These are phyloP conservation scores for Leptopilina drosophilae DNA, from an alignment of 2,888 invertebrate genomes.

Conservation along the genomic window DNA sequence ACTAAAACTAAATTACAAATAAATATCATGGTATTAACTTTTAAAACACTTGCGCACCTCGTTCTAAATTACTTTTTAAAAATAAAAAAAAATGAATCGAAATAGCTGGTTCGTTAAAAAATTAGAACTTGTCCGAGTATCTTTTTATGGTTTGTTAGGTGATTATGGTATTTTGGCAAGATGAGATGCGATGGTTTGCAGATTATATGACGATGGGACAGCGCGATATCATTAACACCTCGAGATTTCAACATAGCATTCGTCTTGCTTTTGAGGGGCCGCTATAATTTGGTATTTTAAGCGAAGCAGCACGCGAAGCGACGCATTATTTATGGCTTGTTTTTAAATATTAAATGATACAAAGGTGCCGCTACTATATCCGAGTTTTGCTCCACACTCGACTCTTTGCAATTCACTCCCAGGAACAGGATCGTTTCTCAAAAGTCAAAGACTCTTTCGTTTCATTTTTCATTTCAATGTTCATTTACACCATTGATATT, in stretches of 20 bases:
- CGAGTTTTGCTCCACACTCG: slow-evolving; percentile 28
- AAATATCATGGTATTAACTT: no score
- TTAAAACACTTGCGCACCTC: no score
- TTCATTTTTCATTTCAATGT: slow-evolving; percentile 11
- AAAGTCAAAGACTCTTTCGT: slow-evolving; percentile 22
- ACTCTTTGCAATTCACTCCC: slow-evolving; percentile 44
- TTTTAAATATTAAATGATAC: slow-evolving; percentile 77
- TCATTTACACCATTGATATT: background rate
- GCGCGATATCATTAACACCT: slow-evolving; percentile 72
- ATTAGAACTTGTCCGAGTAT: background rate
- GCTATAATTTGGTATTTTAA: slow-evolving; percentile 67
- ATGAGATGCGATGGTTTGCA: slow-evolving; percentile 41
- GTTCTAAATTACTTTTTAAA: no score
- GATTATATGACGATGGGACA: slow-evolving; percentile 44
- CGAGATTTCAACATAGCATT: slow-evolving; percentile 74
- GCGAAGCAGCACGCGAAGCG: slow-evolving; percentile 69
- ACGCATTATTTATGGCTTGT: slow-evolving; percentile 76
- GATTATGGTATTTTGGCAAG: slow-evolving; percentile 36
- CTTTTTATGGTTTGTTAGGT: slow-evolving; percentile 13
- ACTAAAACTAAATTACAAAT: no score
- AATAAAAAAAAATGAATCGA: no score
- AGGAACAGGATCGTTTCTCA: slow-evolving; percentile 46
- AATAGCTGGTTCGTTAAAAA: background rate
- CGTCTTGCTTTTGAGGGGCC: slow-evolving; percentile 69
- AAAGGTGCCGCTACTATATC: slow-evolving; percentile 70